Evolutionary conservation across 2,888 invertebrate genomes (phyloP), one percentile per base, ranked within the genome.

Genomic region (Brachylomia viminalis): DNA sequence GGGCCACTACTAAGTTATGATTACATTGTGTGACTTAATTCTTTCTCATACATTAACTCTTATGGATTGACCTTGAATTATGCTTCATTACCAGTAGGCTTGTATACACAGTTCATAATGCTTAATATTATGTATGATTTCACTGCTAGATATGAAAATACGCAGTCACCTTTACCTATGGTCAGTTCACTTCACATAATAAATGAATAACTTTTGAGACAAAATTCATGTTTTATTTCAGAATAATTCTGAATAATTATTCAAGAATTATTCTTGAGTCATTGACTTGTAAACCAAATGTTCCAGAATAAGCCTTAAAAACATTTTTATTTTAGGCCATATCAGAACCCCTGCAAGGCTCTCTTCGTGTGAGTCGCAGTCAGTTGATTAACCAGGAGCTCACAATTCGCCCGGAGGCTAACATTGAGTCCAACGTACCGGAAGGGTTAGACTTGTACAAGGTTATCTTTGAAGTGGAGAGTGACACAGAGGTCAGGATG

Each of bases 341-440:
- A 92, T 92, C 95, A 81, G 96, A 96, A 87, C 94, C 94, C 47
- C 88, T 95, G 27, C 95, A 95, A 83, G 89, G 92, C 68, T 95
- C 96, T 7, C 88, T 95, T 5, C 92, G 95, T 33, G 91, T 94
- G 56, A 95, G 95, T 79, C 91, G 93, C 64, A 96, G 96, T 79
- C 95, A 96, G 87, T 89, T 95, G 13, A 94, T 95, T 58, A 93
- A 93, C 81, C 96, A 96, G 76, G 96, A 96, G 85, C 88, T 96
- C 30, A 95, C 94, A 27, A 95, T 96, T 77, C 89, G 95, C 75
- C 96, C 96, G 0, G 96, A 96, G 82, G 96, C 96, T 11, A 96
- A 96, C 79, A 96, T 96, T 64, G 94, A 95, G 76, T 92, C 95
- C 0, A 95, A 96, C 93, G 95, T 95, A 1, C 96, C 97, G 0